Evolutionary conservation across 1,140 invertebrate genomes (phyloP).

Genomic region (Sesamia nonagrioides): DNA sequence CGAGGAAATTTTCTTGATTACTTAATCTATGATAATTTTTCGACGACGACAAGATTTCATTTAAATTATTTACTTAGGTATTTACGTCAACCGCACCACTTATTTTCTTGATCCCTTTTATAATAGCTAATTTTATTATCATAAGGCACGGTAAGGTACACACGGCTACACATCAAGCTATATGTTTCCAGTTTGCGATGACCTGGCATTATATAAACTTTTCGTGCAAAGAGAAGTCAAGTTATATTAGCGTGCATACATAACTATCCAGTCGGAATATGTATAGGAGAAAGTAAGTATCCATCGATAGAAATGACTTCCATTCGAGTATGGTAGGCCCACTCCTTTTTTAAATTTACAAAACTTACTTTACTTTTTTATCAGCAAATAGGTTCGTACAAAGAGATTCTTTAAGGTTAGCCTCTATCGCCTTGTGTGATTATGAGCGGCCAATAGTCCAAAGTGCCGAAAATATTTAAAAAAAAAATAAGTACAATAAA

Average conservation of each 20-base stretch:
- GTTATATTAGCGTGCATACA: too few relatives aligned
- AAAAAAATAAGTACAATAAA: background rate
- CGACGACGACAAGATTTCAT: constrained; percentile 38
- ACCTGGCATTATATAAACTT: too few relatives aligned
- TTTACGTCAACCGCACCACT: constrained; percentile 33
- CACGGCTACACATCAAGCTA: too few relatives aligned
- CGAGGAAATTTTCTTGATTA: constrained; percentile 45
- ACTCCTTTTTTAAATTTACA: background rate
- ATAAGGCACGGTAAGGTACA: too few relatives aligned
- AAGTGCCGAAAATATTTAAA: background rate
- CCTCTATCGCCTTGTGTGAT: background rate
- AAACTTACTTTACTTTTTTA: background rate
- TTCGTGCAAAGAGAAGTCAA: too few relatives aligned
- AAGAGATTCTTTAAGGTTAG: background rate
- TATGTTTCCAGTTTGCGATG: too few relatives aligned
- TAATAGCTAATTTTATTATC: constrained; percentile 17
- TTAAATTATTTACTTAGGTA: constrained; percentile 51
- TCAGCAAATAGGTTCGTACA: background rate
- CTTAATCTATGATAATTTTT: constrained; percentile 51
- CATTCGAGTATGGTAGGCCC: background rate
- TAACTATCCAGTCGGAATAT: background rate
- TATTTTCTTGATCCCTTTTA: constrained; percentile 9
- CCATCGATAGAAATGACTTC: background rate
- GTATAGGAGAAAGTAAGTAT: background rate
- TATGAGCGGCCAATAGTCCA: background rate